Evolutionary conservation across 1,140 invertebrate genomes (phyloP), one percentile per base, ranked within the genome.

Genomic region (Lepidurus packardi): DNA sequence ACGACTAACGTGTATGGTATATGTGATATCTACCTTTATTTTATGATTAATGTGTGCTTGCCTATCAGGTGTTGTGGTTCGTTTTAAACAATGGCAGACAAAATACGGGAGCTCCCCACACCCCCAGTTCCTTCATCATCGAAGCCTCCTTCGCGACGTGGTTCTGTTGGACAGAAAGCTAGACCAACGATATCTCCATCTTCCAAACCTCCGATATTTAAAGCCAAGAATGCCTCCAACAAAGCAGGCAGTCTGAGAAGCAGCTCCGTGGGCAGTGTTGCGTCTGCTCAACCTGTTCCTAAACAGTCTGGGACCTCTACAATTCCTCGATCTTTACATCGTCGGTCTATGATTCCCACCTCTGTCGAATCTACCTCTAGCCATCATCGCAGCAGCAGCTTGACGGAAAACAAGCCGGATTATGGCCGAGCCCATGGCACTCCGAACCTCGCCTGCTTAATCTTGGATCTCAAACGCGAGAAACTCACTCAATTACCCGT

Each of bases 391-490:
- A 65, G 53, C 53, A 65, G 53, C 53, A 65, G 53, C 53, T 65
- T 65, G 13, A 65, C 53, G 4, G 53, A 65, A 65, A 65, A 65
- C 53, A 65, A 65, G 53, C 53, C 53, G 53, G 53, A 65, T 65
- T 65, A 21, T 9, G 53, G 53, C 53, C 53, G 53, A 13, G 16
- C 53, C 16, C 53, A 65, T n/a, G 53, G 16, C 53, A 65, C 53
- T 13, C 53, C 53, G 16, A 65, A 65, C 8, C 13, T 65, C 16
- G 53, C 53, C 16, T 65, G 53, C 53, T 65, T 65, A 65, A 65
- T 65, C 53, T 65, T 65, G 53, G 53, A 65, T 65, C 53, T 65
- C 53, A 65, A 65, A n/a, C 53, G 53, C 53, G 53, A 65, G 53
- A 65, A 65, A 21, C 53, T 9, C 53, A 34, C 34, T 34, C 53